Percentiles rank a stretch among this genome's conserved stretches.
These are phyloP conservation scores for Hydrotaea diabolus DNA, from an alignment of 2,888 invertebrate genomes.

Conservation along the genomic window DNA sequence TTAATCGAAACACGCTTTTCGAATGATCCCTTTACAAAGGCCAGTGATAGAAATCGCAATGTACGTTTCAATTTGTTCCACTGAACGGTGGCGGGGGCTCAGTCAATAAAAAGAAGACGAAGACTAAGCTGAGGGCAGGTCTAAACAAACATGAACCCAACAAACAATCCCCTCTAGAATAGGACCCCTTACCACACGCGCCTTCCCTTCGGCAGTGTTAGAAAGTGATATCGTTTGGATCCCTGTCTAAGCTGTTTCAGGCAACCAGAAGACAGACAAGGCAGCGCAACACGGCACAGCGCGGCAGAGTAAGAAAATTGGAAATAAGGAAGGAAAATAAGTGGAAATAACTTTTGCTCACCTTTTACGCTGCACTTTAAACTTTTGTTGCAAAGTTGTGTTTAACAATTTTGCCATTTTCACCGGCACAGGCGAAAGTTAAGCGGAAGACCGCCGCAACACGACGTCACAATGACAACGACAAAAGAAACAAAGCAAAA, in stretches of 20 bases:
- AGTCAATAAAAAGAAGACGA: background rate
- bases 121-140: background rate
- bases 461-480: background rate
- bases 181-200: background rate
- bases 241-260: background rate
- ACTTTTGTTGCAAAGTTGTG: constrained; percentile 47
- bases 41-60: background rate
- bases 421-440: background rate
- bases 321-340: constrained; percentile 54
- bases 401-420: constrained; percentile 46
- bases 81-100: background rate
- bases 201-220: background rate
- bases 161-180: background rate
- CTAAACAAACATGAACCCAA: background rate
- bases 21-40: background rate
- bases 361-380: constrained; percentile 65
- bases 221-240: background rate
- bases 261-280: background rate
- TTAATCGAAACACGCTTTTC: background rate
- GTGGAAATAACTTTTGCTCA: constrained; percentile 64
- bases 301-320: constrained; percentile 26
- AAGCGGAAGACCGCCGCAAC: constrained; percentile 11
- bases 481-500: background rate
- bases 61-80: background rate
- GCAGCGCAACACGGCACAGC: too few species aligned